Conservation (phyloP, 1,140 invertebrate species). For the Drosophila aff. region DNA sequence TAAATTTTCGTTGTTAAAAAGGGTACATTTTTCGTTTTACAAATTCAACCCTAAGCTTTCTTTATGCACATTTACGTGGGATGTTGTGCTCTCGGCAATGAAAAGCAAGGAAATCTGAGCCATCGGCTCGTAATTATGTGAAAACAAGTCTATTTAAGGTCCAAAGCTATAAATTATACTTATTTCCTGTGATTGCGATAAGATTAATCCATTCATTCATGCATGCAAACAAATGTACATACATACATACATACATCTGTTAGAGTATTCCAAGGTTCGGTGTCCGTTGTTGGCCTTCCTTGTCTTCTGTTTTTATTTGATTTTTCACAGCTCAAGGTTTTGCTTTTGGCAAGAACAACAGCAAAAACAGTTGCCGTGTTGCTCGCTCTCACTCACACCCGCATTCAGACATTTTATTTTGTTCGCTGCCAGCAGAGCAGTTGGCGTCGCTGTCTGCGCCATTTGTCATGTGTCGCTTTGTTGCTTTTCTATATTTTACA, state of each 20-base stretch:
- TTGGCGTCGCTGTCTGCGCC: slow-evolving; percentile 59
- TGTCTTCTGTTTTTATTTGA: slow-evolving; percentile 54
- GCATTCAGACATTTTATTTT: slow-evolving; percentile 76
- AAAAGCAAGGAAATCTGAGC: neutral
- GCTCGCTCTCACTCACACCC: slow-evolving; percentile 29
- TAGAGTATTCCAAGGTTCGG: slow-evolving; percentile 8
- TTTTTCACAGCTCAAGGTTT: slow-evolving; percentile 76
- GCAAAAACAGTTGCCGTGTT: slow-evolving; percentile 36
- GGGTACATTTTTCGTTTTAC: too few species aligned
- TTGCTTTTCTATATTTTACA: slow-evolving; percentile 34
- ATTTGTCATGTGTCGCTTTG: slow-evolving; percentile 80
- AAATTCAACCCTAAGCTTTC: too few species aligned
- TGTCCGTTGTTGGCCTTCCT: slow-evolving; percentile 10
- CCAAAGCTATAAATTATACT: neutral
- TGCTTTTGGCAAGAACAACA: slow-evolving; percentile 32
- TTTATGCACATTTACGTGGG: too few species aligned
- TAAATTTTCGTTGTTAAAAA: neutral
- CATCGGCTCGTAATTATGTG: neutral
- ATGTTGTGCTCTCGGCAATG: too few species aligned
- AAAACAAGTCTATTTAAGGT: neutral
- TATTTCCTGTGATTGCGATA: neutral
- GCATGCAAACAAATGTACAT: neutral
- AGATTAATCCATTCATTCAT: neutral
- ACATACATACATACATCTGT: neutral
- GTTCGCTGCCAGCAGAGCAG: slow-evolving; percentile 25